Evolutionary conservation across 2,113 vertebrate species (phyloP).

Genomic region (Clarias macrocephalus): DNA sequence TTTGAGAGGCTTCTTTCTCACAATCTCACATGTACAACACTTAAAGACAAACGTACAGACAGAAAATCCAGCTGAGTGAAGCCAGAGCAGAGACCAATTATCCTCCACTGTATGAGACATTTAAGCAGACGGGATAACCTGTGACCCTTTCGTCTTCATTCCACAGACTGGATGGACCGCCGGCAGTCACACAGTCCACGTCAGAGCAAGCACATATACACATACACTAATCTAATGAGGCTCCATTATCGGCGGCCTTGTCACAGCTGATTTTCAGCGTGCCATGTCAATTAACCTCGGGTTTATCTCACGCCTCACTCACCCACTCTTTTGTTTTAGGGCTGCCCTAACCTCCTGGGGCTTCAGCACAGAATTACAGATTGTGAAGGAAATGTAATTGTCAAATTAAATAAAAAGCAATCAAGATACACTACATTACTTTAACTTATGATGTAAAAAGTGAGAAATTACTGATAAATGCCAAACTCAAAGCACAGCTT

Average conservation of each 20-base stretch:
- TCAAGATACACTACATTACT: not conserved
- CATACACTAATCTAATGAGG: constrained; percentile 32
- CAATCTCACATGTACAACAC: not conserved
- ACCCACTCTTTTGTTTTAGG: not conserved
- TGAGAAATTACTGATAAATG: not conserved
- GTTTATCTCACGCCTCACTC: not conserved
- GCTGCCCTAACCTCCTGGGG: not conserved
- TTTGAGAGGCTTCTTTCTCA: not conserved
- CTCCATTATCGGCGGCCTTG: constrained; percentile 16
- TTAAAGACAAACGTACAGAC: not conserved
- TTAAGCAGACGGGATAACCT: constrained; percentile 54
- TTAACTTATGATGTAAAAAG: not conserved
- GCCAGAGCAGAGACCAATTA: constrained; percentile 59
- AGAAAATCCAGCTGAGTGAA: constrained; percentile 3
- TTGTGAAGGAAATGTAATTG: not conserved
- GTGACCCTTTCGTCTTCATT: constrained; percentile 19
- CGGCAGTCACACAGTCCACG: not conserved
- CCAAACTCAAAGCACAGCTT: not conserved
- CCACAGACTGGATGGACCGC: not conserved
- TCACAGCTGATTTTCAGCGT: constrained; percentile 10
- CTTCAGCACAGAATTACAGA: not conserved
- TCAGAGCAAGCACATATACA: not conserved
- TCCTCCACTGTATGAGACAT: constrained; percentile 56
- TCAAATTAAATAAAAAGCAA: not conserved
- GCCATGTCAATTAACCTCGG: constrained; percentile 25